A percentile compares a stretch with the other conserved stretches of the same genome.
Evolutionary conservation across 2,797 vertebrate species (phyloP).

Genomic region (Dryobates pubescens): DNA sequence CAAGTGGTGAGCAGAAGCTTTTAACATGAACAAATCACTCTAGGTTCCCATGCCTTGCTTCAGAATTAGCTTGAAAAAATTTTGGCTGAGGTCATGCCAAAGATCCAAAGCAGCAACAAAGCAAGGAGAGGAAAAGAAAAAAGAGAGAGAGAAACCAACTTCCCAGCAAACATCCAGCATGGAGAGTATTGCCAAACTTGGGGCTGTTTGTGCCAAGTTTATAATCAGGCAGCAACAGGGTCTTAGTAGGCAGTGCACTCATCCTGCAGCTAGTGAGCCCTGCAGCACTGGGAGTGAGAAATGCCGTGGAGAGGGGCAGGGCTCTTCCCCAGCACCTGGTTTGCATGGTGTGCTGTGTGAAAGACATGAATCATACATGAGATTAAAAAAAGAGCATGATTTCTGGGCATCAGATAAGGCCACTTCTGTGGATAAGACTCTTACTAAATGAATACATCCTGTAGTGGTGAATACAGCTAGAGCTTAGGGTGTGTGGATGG

Average conservation of each 20-base stretch:
- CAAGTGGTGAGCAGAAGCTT: not conserved
- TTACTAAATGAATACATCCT: not conserved
- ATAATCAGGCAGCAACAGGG: not conserved
- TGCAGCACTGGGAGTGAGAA: rapidly evolving
- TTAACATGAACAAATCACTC: slow-evolving; percentile 3
- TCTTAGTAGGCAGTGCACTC: not conserved
- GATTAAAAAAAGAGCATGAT: not conserved
- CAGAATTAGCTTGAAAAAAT: slow-evolving; percentile 41
- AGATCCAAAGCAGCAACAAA: slow-evolving; percentile 51
- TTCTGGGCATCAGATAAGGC: not conserved
- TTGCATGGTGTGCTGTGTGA: not conserved
- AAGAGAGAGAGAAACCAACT: not conserved
- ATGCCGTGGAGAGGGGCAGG: not conserved
- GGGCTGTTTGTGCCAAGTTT: slow-evolving; percentile 39
- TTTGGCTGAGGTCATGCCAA: slow-evolving; percentile 29
- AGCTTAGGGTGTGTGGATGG: not conserved
- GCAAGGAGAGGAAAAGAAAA: not conserved
- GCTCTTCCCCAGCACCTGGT: not conserved
- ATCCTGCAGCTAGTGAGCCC: not conserved
- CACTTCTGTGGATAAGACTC: not conserved
- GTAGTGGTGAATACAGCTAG: not conserved
- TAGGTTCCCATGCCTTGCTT: slow-evolving; percentile 32
- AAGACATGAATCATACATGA: not conserved
- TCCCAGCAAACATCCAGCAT: not conserved
- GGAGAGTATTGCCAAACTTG: slow-evolving; percentile 26